phyloP scores from a whole-genome alignment of 2,113 vertebrate species.

The Cyanocitta stelleri region DNA sequence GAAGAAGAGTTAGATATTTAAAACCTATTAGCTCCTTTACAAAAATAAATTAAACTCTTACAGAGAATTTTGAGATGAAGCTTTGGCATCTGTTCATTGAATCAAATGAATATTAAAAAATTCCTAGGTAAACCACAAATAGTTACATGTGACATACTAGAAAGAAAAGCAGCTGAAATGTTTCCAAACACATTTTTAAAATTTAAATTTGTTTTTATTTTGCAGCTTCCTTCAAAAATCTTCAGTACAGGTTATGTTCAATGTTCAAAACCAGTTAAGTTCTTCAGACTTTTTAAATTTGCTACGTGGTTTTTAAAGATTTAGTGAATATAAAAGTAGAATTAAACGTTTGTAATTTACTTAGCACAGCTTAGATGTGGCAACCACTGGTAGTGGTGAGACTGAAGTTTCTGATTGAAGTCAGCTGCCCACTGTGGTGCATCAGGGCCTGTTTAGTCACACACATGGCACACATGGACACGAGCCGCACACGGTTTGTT shows the following conservation, averaged over 20 bases:
- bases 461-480: neutral
- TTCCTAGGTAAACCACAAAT: conserved; percentile 43
- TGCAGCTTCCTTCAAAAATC: neutral
- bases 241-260: neutral
- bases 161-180: neutral
- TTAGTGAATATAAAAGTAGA: neutral
- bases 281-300: neutral
- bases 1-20: conserved; percentile 5
- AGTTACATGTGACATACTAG: neutral
- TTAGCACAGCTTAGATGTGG: neutral
- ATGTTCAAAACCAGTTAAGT: neutral
- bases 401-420: neutral
- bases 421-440: neutral
- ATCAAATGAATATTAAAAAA: conserved; percentile 54
- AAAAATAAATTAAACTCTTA: conserved; percentile 39
- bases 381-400: neutral
- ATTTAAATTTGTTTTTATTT: conserved; percentile 3
- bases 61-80: conserved; percentile 10
- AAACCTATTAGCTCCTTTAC: conserved; percentile 18
- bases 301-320: neutral
- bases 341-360: neutral
- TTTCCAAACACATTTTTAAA: conserved; percentile 20
- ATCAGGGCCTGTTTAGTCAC: neutral
- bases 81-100: conserved; percentile 19
- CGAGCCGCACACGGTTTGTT: neutral